phyloP scores from a whole-genome alignment of 2,113 vertebrate species.

The Oenanthe oenanthe region DNA sequence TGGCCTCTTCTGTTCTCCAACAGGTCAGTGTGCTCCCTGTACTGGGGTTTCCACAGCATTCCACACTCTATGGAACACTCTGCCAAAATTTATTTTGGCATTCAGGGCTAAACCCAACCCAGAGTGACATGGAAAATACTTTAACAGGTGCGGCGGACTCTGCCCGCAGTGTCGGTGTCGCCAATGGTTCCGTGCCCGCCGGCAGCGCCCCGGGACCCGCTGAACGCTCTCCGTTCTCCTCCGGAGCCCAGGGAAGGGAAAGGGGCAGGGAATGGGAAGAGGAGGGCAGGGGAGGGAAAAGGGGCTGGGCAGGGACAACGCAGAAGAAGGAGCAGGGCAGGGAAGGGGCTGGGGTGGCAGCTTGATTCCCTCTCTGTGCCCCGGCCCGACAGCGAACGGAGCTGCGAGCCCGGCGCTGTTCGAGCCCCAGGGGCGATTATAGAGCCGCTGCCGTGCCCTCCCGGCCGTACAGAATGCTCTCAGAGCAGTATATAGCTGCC shows the following conservation, averaged over 20 bases:
- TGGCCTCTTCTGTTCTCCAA: neutral
- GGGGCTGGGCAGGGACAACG: neutral
- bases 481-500: too few relatives aligned
- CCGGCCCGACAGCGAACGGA: accelerated
- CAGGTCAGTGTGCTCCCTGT: neutral
- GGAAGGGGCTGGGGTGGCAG: too few relatives aligned
- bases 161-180: accelerated
- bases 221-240: neutral
- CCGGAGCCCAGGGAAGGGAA: too few relatives aligned
- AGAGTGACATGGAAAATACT: accelerated
- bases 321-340: too few relatives aligned
- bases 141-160: accelerated
- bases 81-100: neutral
- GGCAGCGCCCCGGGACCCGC: neutral
- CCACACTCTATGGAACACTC: neutral
- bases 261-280: too few relatives aligned
- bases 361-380: too few relatives aligned
- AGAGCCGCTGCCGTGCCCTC: too few relatives aligned
- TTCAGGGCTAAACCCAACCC: neutral
- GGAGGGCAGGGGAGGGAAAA: too few relatives aligned
- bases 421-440: accelerated
- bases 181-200: too few relatives aligned
- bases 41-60: neutral
- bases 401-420: neutral
- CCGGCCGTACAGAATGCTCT: accelerated